phyloP scores from a whole-genome alignment of 1,140 invertebrate species.

The Neodiprion virginianus region DNA sequence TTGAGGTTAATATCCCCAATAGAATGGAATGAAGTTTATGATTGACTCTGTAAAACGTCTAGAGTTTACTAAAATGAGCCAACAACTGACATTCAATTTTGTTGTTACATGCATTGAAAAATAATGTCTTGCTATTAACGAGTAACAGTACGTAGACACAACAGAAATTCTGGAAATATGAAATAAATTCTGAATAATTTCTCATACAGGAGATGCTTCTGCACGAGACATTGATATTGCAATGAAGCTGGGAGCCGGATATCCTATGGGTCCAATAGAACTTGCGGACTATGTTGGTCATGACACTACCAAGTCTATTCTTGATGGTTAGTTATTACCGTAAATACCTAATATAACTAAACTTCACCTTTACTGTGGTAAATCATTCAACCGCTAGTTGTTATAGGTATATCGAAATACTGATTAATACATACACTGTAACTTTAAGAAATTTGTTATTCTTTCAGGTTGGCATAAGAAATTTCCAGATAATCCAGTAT shows the following conservation, averaged over 20 bases:
- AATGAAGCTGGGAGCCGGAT: slow-evolving; percentile 86
- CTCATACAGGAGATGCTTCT: slow-evolving; percentile 69
- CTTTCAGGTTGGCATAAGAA: slow-evolving; percentile 76
- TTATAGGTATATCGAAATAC: too few relatives aligned
- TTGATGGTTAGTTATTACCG: slow-evolving; percentile 59
- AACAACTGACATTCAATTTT: too few relatives aligned
- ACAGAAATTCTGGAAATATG: too few relatives aligned
- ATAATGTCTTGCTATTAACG: too few relatives aligned
- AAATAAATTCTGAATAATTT: not conserved
- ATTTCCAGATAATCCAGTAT: slow-evolving; percentile 79
- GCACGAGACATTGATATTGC: slow-evolving; percentile 82
- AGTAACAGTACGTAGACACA: too few relatives aligned
- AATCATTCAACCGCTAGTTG: not conserved
- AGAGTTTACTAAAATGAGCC: too few relatives aligned
- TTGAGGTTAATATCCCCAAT: too few relatives aligned
- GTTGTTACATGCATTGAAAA: too few relatives aligned
- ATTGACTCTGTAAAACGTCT: too few relatives aligned
- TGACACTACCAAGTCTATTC: slow-evolving; percentile 71
- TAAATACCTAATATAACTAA: not conserved
- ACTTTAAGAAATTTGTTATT: not conserved
- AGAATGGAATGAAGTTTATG: too few relatives aligned
- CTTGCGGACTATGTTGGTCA: slow-evolving; percentile 81
- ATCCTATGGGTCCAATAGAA: slow-evolving; percentile 88
- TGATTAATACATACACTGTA: not conserved
- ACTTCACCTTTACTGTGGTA: not conserved